phyloP scores from a whole-genome alignment of 2,113 vertebrate genomes.

The Pteronura brasiliensis region DNA sequence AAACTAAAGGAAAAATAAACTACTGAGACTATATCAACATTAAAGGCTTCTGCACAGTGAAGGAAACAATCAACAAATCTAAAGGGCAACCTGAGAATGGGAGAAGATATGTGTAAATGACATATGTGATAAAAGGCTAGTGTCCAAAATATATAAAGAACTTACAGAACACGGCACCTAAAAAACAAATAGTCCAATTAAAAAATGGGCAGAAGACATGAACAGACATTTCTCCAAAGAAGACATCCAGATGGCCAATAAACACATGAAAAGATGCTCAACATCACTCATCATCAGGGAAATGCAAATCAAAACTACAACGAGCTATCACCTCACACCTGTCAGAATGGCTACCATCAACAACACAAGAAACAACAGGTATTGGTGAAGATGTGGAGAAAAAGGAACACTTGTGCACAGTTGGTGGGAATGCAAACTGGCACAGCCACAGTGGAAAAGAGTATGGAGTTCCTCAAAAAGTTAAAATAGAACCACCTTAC shows the following conservation, averaged over 20 bases:
- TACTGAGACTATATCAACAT: neutral
- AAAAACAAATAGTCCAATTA: neutral
- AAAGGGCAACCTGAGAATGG: neutral
- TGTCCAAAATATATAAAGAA: neutral
- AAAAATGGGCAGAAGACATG: neutral
- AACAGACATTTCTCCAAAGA: neutral
- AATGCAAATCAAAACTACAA: neutral
- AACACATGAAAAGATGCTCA: neutral
- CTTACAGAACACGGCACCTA: neutral
- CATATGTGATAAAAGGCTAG: neutral
- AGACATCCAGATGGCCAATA: neutral
- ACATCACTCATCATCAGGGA: neutral
- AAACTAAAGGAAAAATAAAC: neutral
- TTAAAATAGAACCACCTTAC: too few relatives aligned
- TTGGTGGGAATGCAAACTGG: neutral
- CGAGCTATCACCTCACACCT: neutral
- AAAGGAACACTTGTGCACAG: neutral
- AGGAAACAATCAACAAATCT: neutral
- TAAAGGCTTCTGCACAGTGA: neutral
- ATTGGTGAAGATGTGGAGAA: neutral
- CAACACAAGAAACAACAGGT: neutral
- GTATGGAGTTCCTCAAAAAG: too few relatives aligned
- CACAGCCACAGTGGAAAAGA: too few relatives aligned
- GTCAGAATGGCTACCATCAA: neutral
- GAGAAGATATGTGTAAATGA: neutral